Percentiles rank a stretch among this genome's conserved stretches.
phyloP scores from a whole-genome alignment of 53 echinoderm and acorn worm genomes.

The Astropecten irregularis region DNA sequence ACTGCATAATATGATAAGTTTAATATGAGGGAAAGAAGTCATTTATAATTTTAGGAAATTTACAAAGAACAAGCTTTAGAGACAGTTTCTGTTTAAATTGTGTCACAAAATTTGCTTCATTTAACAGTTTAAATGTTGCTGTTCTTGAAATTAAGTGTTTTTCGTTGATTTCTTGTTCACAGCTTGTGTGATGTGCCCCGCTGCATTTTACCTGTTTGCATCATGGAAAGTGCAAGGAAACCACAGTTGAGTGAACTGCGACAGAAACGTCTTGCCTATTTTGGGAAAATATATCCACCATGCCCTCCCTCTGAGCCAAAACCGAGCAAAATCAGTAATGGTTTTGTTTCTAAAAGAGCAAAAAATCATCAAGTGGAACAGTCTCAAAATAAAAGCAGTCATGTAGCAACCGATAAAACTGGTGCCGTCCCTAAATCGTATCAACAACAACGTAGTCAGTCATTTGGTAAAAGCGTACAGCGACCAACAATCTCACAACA shows the following conservation, averaged over 20 bases:
- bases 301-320: slow-evolving; percentile 5
- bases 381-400: neutral
- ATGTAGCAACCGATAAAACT: neutral
- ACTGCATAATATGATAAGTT: no score
- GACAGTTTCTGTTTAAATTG: no score
- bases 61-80: no score
- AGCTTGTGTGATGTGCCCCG: no score
- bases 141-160: no score
- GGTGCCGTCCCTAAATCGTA: slow-evolving; percentile 1
- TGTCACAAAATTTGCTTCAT: no score
- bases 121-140: no score
- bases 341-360: neutral
- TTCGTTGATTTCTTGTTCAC: no score
- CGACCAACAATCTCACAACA: neutral
- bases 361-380: neutral
- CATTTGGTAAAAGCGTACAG: no score
- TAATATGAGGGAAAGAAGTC: no score
- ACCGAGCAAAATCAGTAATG: neutral
- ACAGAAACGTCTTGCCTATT: slow-evolving; percentile 81
- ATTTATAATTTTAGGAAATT: no score
- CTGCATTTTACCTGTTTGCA: no score
- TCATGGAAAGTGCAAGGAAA: slow-evolving; percentile 81
- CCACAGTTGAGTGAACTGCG: slow-evolving; percentile 72
- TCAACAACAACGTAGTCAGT: neutral
- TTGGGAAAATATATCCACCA: slow-evolving; percentile 31